phyloP scores from a whole-genome alignment of 2,797 vertebrate species.

The Hyperoplus immaculatus region DNA sequence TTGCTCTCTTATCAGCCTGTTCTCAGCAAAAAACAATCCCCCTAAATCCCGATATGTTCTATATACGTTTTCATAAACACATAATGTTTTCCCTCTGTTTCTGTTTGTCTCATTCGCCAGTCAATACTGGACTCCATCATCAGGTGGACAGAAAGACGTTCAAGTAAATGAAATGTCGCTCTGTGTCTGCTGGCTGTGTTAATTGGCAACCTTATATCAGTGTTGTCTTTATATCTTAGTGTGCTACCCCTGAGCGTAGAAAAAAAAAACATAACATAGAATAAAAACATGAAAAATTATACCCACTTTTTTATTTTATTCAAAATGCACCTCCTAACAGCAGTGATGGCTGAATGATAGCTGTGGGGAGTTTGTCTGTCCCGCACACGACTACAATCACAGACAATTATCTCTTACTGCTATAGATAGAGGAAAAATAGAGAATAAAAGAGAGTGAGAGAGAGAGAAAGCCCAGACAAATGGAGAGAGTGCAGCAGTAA shows the following conservation, averaged over 20 bases:
- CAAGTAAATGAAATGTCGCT: neutral
- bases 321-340: neutral
- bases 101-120: too few species aligned
- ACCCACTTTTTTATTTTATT: neutral
- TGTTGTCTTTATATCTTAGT: too few species aligned
- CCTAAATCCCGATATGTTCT: too few species aligned
- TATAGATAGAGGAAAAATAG: too few species aligned
- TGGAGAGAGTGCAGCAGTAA: neutral
- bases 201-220: too few species aligned
- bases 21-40: too few species aligned
- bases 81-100: too few species aligned
- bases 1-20: too few species aligned
- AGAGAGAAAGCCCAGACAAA: neutral
- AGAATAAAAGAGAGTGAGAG: neutral
- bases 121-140: neutral
- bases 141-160: neutral
- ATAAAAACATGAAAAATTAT: neutral
- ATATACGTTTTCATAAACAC: too few species aligned
- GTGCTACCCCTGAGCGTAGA: too few species aligned
- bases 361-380: neutral
- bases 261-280: neutral
- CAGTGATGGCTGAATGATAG: neutral
- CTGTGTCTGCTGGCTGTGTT: neutral
- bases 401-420: neutral
- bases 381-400: neutral